Evolutionary conservation across 2,888 invertebrate genomes (phyloP).

Genomic region (Physocephala rufipes): DNA sequence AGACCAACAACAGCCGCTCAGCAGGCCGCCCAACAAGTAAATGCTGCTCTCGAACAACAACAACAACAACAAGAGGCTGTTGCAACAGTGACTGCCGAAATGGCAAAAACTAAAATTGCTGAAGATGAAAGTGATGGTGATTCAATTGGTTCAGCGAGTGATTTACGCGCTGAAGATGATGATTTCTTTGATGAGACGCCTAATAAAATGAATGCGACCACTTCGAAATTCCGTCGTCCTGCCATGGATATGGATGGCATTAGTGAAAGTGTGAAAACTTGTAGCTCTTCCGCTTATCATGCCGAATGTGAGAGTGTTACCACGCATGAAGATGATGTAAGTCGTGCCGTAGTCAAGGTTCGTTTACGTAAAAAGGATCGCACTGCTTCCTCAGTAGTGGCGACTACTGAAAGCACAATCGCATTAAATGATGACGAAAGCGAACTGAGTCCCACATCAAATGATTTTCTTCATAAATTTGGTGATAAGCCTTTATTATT

Average conservation of each 20-base stretch:
- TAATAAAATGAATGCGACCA: slow-evolving; percentile 54
- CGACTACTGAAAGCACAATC: slow-evolving; percentile 42
- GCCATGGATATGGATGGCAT: slow-evolving; percentile 68
- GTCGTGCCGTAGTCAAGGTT: slow-evolving; percentile 67
- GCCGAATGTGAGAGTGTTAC: slow-evolving; percentile 78
- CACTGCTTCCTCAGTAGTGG: slow-evolving; percentile 46
- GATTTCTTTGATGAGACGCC: slow-evolving; percentile 66
- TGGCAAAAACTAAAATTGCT: background rate
- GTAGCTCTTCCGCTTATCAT: slow-evolving; percentile 76
- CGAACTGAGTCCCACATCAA: slow-evolving; percentile 66
- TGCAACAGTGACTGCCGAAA: slow-evolving; percentile 45
- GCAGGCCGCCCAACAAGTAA: slow-evolving; percentile 57
- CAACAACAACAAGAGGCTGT: slow-evolving; percentile 51
- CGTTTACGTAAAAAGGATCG: slow-evolving; percentile 67
- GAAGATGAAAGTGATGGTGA: slow-evolving; percentile 71
- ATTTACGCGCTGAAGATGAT: slow-evolving; percentile 70
- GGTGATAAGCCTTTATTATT: slow-evolving; percentile 79
- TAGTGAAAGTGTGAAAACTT: slow-evolving; percentile 73
- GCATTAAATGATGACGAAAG: slow-evolving; percentile 64
- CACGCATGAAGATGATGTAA: slow-evolving; percentile 71
- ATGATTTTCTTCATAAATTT: slow-evolving; percentile 77
- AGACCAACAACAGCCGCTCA: slow-evolving; percentile 59
- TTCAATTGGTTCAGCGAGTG: slow-evolving; percentile 78
- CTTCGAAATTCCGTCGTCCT: slow-evolving; percentile 58
- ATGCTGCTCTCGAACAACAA: slow-evolving; percentile 47